These are phyloP conservation scores for Azemiops feae DNA, from an alignment of 2,113 vertebrate species.

Conservation along the genomic window DNA sequence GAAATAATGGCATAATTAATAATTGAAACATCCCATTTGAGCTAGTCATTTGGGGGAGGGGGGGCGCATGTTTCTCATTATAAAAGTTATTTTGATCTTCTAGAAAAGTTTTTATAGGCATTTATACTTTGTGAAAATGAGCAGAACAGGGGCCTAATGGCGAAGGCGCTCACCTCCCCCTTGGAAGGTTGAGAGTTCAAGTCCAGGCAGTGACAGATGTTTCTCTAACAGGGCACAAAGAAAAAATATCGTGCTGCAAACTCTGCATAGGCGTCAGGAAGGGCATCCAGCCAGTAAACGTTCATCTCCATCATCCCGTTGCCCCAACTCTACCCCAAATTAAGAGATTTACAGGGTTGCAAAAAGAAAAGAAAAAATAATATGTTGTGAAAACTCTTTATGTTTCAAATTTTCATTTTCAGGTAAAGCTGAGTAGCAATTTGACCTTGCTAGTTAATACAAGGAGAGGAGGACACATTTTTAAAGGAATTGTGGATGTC, in stretches of 20 bases:
- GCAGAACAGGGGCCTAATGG: not conserved
- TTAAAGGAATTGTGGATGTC: not conserved
- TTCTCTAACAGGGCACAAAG: not conserved
- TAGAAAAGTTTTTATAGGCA: not conserved
- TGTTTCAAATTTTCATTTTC: not conserved
- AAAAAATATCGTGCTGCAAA: not conserved
- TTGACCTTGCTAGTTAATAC: not conserved
- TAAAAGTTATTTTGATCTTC: not conserved
- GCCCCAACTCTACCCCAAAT: not conserved
- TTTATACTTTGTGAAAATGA: not conserved
- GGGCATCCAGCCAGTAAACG: not conserved
- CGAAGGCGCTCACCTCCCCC: not conserved
- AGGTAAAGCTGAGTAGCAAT: not conserved
- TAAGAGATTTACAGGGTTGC: not conserved
- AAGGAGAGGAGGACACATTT: not conserved
- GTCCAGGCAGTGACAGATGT: not conserved
- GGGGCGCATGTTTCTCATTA: not conserved
- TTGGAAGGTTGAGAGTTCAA: not conserved
- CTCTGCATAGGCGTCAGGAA: not conserved
- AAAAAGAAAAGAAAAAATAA: not conserved
- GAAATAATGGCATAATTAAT: not conserved
- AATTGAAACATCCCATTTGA: slow-evolving; percentile 10
- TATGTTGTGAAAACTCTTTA: not conserved
- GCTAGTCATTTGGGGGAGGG: not conserved
- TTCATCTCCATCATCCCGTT: not conserved